A percentile compares a stretch with the other conserved stretches of the same genome.
Evolutionary conservation across 2,888 invertebrate genomes (phyloP).

Genomic region (Dioctria linearis): DNA sequence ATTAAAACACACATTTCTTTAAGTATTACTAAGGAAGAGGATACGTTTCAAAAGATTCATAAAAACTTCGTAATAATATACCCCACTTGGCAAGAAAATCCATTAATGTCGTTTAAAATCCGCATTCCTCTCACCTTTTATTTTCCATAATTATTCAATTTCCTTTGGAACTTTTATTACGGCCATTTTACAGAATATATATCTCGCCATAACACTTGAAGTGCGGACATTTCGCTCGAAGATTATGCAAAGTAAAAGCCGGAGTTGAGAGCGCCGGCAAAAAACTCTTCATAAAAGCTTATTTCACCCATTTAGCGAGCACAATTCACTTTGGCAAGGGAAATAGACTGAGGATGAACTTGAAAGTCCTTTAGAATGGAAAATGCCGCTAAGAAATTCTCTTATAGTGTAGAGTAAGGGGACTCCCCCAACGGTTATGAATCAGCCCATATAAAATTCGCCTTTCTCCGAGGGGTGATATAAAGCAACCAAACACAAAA

Average conservation of each 20-base stretch:
- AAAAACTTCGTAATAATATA: not conserved
- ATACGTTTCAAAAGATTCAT: too few relatives aligned
- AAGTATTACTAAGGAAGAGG: too few relatives aligned
- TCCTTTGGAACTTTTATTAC: slow-evolving; percentile 57
- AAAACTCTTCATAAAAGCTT: slow-evolving; percentile 57
- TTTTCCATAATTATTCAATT: slow-evolving; percentile 60
- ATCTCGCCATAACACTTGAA: slow-evolving; percentile 57
- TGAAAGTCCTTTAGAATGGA: slow-evolving; percentile 39
- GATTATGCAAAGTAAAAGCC: slow-evolving; percentile 58
- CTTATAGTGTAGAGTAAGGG: slow-evolving; percentile 4
- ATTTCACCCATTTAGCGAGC: slow-evolving; percentile 52
- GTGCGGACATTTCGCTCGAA: slow-evolving; percentile 57
- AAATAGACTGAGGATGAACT: slow-evolving; percentile 42
- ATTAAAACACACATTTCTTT: too few relatives aligned
- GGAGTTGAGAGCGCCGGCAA: slow-evolving; percentile 47
- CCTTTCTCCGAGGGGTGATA: slow-evolving; percentile 16
- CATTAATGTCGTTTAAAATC: not conserved
- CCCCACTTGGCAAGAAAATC: slow-evolving; percentile 5
- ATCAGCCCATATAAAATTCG: slow-evolving; percentile 32
- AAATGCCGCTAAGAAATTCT: slow-evolving; percentile 53
- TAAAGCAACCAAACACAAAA: slow-evolving; percentile 49
- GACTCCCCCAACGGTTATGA: slow-evolving; percentile 34
- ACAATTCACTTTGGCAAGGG: slow-evolving; percentile 36
- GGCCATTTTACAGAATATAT: slow-evolving; percentile 56
- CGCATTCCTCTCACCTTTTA: slow-evolving; percentile 54